Base-by-base conservation (phyloP, 2,888 invertebrate species). In the Pyrocoelia pectoralis region DNA sequence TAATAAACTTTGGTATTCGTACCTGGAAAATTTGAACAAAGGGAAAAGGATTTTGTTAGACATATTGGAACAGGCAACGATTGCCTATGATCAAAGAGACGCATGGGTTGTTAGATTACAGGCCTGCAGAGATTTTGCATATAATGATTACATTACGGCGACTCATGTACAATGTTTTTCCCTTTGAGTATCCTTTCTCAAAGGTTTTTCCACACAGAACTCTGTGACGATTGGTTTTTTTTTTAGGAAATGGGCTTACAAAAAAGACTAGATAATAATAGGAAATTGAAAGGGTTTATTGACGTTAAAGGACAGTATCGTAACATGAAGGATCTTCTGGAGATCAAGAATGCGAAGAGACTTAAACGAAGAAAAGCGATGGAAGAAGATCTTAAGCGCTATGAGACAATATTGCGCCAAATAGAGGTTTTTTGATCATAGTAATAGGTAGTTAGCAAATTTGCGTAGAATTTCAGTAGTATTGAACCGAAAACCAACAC, bases 71-170 rank as follows among this genome's bases (percentile, higher is more conserved):
- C 92, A 93, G 72, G 93, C 95, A 0, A 95, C 94, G 15, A 83
- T 90, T 41, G 93, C 95, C 0, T 97, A 94, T 75, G 95, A 95
- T 81, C 93, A 94, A 80, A 85, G 95, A 65, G 95, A 91, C 77
- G 91, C 92, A 76, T 87, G 91, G 81, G 88, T 91, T 75, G 85
- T 89, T 59, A 95, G 95, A 80, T 85, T 95, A 40, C 91, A 92
- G 73, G 89, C 89, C 52, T 33, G n/a, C 33, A 33, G 33, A 33
- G 33, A 33, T n/a, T 33, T 33, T 3, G 33, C 24, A 5, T 24
- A 24, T 6, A 24, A 24, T 6, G 24, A 24, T 6, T 24, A 24
- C 24, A 24, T 24, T 6, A 24, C 4, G 24, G 24, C 24, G 24
- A 24, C 24, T 24, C 24, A 24, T n/a, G n/a, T n/a, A n/a, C n/a